Evolutionary conservation across 2,888 invertebrate species (phyloP), one percentile per base, ranked within the genome.

Genomic region (Lepidochrysops patricia): DNA sequence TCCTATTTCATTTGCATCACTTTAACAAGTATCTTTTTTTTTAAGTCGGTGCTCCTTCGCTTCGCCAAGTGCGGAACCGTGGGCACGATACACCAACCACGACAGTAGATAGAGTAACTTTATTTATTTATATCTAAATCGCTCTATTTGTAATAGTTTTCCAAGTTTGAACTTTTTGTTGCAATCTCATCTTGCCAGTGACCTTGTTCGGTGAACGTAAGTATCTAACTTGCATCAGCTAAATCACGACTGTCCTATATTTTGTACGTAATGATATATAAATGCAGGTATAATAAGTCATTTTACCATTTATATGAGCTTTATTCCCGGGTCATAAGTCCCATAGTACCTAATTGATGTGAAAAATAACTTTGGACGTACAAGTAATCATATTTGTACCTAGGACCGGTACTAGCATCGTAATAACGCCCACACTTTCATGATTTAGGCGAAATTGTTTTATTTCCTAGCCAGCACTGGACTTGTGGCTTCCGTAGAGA

Each of bases 151-250:
- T 12, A 19, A 43, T 43, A 19, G 19, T 43, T 19, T 19, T 19
- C 43, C 12, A 43, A 37, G 19, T 43, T 43, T 23, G 43, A 43
- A 43, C 43, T 9, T 29, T 29, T 4, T 43, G 19, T 7, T 43
- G 43, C 35, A 61, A 60, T 52, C 52, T 49, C 61, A 58, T 63
- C 54, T 35, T 57, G 34, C 23, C 61, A 69, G 73, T 83, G 82
- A 84, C 84, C 84, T 85, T 84, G 73, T 54, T 65, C 69, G 70
- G 81, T 77, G 79, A 82, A 78, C 70, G 82, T 76, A 70, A 56
- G 63, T 67, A 64, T 67, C 65, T 62, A 65, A 62, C 59, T 60
- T 62, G 62, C 64, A 61, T 65, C 64, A 67, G 63, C 62, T 67
- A 68, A 67, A 66, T 64, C 70, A 70, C 69, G 68, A 71, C 68